Evolutionary conservation across 37 sponge, comb jelly and placozoan species (phyloP).

Genomic region (Beroe forskalii): DNA sequence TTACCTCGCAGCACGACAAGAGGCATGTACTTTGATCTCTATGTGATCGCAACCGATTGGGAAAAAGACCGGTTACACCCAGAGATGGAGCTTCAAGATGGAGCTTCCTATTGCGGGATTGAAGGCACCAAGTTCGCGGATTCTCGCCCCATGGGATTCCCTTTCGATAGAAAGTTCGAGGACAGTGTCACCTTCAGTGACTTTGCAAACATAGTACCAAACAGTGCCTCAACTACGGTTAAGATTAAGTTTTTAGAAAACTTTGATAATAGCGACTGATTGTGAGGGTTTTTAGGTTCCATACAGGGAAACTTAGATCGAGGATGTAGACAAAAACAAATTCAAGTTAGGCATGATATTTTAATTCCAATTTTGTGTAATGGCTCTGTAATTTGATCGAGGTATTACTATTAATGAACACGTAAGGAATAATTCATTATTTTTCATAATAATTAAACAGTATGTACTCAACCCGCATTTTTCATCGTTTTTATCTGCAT

Average conservation of each 20-base stretch:
- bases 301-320: too few relatives aligned
- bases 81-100: not conserved
- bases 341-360: too few relatives aligned
- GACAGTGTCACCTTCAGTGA: not conserved
- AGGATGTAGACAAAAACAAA: too few relatives aligned
- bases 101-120: slow-evolving; percentile 6
- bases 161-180: slow-evolving; percentile 15
- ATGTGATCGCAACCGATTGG: slow-evolving; percentile 20
- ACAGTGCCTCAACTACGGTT: not conserved
- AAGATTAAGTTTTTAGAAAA: not conserved
- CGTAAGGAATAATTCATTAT: too few relatives aligned
- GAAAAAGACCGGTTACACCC: not conserved
- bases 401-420: too few relatives aligned
- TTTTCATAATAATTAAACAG: too few relatives aligned
- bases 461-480: too few relatives aligned
- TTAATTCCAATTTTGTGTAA: too few relatives aligned
- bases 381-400: too few relatives aligned
- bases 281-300: too few relatives aligned
- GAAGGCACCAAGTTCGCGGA: not conserved
- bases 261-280: too few relatives aligned
- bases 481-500: too few relatives aligned
- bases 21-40: not conserved
- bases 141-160: slow-evolving; percentile 18
- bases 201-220: not conserved
- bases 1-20: not conserved